Evolutionary conservation across 2,113 vertebrate species (phyloP).

Genomic region (Budorcas taxicolor): DNA sequence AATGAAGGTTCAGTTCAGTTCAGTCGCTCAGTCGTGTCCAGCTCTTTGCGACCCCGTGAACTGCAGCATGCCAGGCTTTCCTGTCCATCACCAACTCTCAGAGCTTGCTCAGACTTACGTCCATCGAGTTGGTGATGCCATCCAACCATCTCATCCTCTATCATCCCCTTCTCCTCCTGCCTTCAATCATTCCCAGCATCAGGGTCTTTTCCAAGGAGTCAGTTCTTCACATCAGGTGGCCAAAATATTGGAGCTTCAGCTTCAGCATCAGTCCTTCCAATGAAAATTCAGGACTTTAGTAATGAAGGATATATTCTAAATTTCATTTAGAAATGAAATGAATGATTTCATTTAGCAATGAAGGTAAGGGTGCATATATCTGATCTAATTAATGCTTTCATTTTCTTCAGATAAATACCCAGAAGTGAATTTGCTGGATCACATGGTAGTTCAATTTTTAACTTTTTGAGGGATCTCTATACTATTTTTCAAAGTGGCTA

Average conservation of each 20-base stretch:
- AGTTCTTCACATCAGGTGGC: background rate
- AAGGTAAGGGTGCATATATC: background rate
- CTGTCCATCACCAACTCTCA: background rate
- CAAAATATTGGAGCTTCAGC: background rate
- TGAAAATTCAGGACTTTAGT: background rate
- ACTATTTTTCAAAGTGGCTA: background rate
- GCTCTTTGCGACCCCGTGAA: rapidly evolving
- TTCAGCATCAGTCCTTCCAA: background rate
- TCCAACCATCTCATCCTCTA: background rate
- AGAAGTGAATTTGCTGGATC: background rate
- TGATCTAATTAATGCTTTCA: background rate
- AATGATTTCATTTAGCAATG: background rate
- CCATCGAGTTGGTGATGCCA: background rate
- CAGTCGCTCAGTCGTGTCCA: background rate
- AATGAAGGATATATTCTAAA: background rate
- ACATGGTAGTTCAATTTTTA: background rate
- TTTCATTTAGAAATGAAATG: background rate
- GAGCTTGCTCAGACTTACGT: background rate
- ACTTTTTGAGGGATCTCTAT: background rate
- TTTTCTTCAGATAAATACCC: background rate
- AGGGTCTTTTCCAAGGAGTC: background rate
- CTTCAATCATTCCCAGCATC: background rate
- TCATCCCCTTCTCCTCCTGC: background rate
- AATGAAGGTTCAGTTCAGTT: background rate
- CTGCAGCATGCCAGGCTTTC: background rate